phyloP scores from a whole-genome alignment of 2,888 invertebrate genomes.

The Macaria liturata region DNA sequence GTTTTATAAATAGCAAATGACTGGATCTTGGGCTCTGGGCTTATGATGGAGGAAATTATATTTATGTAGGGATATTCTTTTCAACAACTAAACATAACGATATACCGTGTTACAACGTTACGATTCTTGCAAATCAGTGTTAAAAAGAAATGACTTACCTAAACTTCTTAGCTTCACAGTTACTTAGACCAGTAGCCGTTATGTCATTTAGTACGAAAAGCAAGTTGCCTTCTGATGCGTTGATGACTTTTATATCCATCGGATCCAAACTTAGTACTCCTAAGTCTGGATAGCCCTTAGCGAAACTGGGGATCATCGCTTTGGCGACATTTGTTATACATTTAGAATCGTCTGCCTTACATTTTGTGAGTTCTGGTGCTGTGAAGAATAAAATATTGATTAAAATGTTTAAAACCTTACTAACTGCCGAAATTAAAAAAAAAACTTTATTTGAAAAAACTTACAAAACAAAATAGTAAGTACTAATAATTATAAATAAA shows the following conservation, averaged over 20 bases:
- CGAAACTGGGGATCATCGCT: slow-evolving; percentile 42
- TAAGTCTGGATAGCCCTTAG: slow-evolving; percentile 49
- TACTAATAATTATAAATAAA: too few relatives aligned
- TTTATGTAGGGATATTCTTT: too few relatives aligned
- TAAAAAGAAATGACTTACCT: slow-evolving; percentile 39
- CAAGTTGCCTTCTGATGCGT: slow-evolving; percentile 50
- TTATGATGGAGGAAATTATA: too few relatives aligned
- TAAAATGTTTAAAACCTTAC: too few relatives aligned
- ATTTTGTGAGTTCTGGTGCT: slow-evolving; percentile 54
- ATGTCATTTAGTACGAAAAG: slow-evolving; percentile 47
- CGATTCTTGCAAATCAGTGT: too few relatives aligned
- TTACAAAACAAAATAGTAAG: too few relatives aligned
- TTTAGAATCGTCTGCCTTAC: slow-evolving; percentile 51
- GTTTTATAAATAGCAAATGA: too few relatives aligned
- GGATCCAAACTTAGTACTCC: slow-evolving; percentile 54
- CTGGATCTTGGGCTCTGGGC: too few relatives aligned
- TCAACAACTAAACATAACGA: too few relatives aligned
- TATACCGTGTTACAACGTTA: too few relatives aligned
- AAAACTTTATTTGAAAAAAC: too few relatives aligned
- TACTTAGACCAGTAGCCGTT: slow-evolving; percentile 47
- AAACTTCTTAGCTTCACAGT: slow-evolving; percentile 48
- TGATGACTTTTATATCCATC: slow-evolving; percentile 44
- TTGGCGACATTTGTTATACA: slow-evolving; percentile 51
- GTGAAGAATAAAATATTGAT: slow-evolving; percentile 12
- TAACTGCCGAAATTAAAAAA: too few relatives aligned